Evolutionary conservation across 2,888 invertebrate genomes (phyloP).

Genomic region (Meteorus colon): DNA sequence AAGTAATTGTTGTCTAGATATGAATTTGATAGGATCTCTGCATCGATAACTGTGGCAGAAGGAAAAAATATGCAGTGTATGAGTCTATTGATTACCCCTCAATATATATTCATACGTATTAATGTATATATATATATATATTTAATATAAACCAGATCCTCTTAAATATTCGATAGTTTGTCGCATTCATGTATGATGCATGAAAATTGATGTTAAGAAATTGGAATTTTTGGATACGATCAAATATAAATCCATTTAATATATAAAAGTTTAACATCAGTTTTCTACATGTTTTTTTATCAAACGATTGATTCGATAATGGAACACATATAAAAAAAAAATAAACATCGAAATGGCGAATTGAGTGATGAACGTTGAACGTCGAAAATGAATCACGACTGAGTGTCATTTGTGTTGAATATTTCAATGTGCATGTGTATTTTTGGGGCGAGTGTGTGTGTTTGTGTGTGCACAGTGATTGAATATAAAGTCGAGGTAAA

Average conservation of each 20-base stretch:
- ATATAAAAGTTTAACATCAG: too few relatives aligned
- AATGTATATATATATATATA: too few relatives aligned
- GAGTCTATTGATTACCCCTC: slow-evolving; percentile 11
- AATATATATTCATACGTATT: background rate
- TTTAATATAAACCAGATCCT: too few relatives aligned
- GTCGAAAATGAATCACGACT: slow-evolving; percentile 6
- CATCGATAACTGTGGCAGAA: background rate
- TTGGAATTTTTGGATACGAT: too few relatives aligned
- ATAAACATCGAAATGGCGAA: background rate
- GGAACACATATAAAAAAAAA: background rate
- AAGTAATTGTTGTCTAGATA: slow-evolving; percentile 33
- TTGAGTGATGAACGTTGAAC: background rate
- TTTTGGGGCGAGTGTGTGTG: too few relatives aligned
- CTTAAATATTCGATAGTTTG: too few relatives aligned
- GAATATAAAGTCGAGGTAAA: slow-evolving; percentile 29
- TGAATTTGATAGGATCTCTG: slow-evolving; percentile 21
- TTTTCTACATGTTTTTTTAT: background rate
- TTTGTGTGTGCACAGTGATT: background rate
- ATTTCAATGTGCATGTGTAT: too few relatives aligned
- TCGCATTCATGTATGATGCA: too few relatives aligned
- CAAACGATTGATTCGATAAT: background rate
- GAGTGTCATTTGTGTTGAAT: background rate
- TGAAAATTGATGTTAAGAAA: too few relatives aligned
- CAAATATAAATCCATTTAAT: too few relatives aligned
- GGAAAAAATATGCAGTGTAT: slow-evolving; percentile 7